These are phyloP conservation scores for Plectropomus leopardus DNA, from an alignment of 2,113 vertebrate species.

Conservation along the genomic window DNA sequence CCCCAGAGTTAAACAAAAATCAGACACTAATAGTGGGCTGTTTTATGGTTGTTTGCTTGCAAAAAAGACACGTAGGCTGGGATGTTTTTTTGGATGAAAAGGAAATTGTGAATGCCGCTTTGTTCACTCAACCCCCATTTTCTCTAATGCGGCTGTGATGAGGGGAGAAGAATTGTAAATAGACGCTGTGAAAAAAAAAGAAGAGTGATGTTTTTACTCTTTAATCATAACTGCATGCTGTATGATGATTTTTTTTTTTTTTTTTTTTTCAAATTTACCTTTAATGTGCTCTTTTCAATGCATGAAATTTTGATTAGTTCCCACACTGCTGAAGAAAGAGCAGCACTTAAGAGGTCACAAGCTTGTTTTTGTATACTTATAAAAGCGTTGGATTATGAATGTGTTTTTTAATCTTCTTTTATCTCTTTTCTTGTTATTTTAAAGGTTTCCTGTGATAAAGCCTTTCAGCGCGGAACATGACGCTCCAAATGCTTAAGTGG, in stretches of 20 bases:
- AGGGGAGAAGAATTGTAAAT: conserved; percentile 26
- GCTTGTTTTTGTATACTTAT: conserved; percentile 28
- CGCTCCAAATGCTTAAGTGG: conserved; percentile 20
- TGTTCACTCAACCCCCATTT: conserved; percentile 21
- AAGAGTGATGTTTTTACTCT: conserved; percentile 41
- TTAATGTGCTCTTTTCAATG: conserved; percentile 25
- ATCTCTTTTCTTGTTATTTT: conserved; percentile 59
- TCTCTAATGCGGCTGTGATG: conserved; percentile 38
- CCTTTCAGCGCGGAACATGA: conserved; percentile 23
- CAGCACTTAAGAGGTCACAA: conserved; percentile 17
- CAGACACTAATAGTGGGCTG: conserved; percentile 15
- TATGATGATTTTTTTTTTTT: background rate
- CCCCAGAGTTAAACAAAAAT: conserved; percentile 7
- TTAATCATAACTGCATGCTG: conserved; percentile 36
- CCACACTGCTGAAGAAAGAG: background rate
- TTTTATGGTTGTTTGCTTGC: conserved; percentile 27
- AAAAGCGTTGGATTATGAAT: conserved; percentile 4
- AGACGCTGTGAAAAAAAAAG: background rate
- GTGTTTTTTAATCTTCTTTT: conserved; percentile 27
- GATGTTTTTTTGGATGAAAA: conserved; percentile 44
- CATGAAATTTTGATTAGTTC: conserved; percentile 31
- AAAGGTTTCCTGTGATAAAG: conserved; percentile 47
- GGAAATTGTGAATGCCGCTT: conserved; percentile 43
- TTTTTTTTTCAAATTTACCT: conserved; percentile 25
- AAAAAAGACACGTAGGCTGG: conserved; percentile 13